Percentiles rank a stretch among this genome's conserved stretches.
These are phyloP conservation scores for Acleris cristana DNA, from an alignment of 2,888 invertebrate species.

Conservation along the genomic window DNA sequence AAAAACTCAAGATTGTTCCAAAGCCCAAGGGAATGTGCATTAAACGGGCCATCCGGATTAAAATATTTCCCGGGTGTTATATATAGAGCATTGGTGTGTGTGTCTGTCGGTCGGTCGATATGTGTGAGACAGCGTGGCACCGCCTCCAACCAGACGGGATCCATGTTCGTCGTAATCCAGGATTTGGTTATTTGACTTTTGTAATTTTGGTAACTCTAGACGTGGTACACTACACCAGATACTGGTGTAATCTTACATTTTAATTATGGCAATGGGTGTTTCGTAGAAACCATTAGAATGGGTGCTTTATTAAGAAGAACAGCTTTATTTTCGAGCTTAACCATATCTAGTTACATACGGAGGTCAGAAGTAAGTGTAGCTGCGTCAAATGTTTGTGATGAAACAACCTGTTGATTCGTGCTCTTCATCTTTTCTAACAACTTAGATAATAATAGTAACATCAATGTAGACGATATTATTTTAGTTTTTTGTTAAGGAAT, in stretches of 20 bases:
- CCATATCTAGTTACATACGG: constrained; percentile 6
- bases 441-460: too few relatives aligned
- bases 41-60: constrained; percentile 80
- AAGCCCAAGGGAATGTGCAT: constrained; percentile 75
- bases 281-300: constrained; percentile 18
- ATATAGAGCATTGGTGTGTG: constrained; percentile 80
- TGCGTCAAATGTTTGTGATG: neutral
- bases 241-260: constrained; percentile 12
- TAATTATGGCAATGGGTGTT: constrained; percentile 13
- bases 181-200: constrained; percentile 66
- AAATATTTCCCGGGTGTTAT: constrained; percentile 80
- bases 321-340: constrained; percentile 2
- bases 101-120: constrained; percentile 72
- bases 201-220: constrained; percentile 45
- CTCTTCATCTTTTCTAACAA: too few relatives aligned
- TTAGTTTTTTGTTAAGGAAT: too few relatives aligned
- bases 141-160: constrained; percentile 72
- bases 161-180: constrained; percentile 71
- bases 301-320: constrained; percentile 11
- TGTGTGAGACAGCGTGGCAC: constrained; percentile 83
- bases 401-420: too few relatives aligned
- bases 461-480: too few relatives aligned
- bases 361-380: neutral
- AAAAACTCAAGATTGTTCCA: constrained; percentile 64
- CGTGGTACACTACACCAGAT: constrained; percentile 2